Conservation (phyloP, 2,113 vertebrate species). For the Sterrhoptilus dennistouni region DNA sequence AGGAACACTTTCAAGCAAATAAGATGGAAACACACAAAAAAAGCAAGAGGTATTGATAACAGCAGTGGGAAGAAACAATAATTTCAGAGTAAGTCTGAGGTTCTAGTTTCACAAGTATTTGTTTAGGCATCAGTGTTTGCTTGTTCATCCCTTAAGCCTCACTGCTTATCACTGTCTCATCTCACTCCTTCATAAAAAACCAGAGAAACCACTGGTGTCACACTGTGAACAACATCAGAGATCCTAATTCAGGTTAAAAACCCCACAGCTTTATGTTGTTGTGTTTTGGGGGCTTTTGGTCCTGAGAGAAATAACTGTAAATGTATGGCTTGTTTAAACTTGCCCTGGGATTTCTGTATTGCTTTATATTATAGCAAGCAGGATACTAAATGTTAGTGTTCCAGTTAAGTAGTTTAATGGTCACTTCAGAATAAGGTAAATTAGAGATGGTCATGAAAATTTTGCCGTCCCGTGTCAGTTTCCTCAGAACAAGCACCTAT, state of each 20-base stretch:
- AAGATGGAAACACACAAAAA: background rate
- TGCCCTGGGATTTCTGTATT: background rate
- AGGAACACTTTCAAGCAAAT: conserved; percentile 16
- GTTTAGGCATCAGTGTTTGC: background rate
- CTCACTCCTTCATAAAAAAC: background rate
- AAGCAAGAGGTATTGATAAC: background rate
- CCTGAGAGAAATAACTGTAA: background rate
- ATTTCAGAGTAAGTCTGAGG: background rate
- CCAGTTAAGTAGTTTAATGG: background rate
- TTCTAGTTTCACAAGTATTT: background rate
- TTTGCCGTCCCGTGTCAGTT: background rate
- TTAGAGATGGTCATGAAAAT: background rate
- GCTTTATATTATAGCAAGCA: background rate
- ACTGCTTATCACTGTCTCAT: background rate
- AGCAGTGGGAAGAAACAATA: background rate
- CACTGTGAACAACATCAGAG: background rate
- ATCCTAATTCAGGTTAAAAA: conserved; percentile 21
- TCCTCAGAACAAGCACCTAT: background rate
- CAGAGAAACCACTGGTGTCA: background rate
- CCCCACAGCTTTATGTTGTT: background rate
- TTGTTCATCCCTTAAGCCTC: background rate
- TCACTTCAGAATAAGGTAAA: background rate
- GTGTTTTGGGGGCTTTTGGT: background rate
- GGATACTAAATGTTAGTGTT: background rate
- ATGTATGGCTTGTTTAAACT: background rate